Base-by-base conservation (phyloP, 1,140 invertebrate species). In the Temnothorax nylanderi region DNA sequence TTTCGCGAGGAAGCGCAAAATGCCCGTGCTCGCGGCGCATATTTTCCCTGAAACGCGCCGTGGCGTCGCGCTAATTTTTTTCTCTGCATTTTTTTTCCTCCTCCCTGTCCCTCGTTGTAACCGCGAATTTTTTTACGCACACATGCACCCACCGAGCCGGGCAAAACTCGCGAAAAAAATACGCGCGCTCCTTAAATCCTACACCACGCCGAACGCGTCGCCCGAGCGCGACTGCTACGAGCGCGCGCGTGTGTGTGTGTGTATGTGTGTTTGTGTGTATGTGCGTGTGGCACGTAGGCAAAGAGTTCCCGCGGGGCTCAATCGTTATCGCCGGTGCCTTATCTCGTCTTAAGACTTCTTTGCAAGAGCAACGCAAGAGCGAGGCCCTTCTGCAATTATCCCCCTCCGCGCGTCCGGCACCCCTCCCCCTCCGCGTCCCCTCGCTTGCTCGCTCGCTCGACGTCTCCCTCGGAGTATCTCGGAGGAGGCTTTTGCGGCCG, bases 321-420 rank as follows among this genome's bases (percentile, higher is more conserved):
- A 94, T 94, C 93, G 90, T 94, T 94, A 94, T 94, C 93, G 92
- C 89, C 90, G 88, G 84, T 85, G 88, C 92, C 94, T 94, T 94
- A 94, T 94, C 94, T 94, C 92, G 84, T 91, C 92, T 92, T 88
- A 90, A 92, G 92, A 91, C 93, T 93, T 90, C 88, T 89, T 91
- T 87, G 92, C 93, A 92, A 89, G 90, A 94, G 93, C 92, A 94
- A 94, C 90, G 93, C 92, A 74, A 84, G 91, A 93, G 86, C n/a
- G 67, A 75, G 80, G 74, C 89, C 92, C 89, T 93, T 92, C 92
- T 92, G 93, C 93, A 94, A 94, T 94, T 94, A 94, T 94, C 93
- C 92, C 93, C 89, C 89, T 90, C 64, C 56, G 86, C 56, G 86
- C 86, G 47, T 85, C 87, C 88, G 85, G 34, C 80, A 81, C 41